Percentiles rank a stretch among this genome's conserved stretches.
These are phyloP conservation scores for Uloborus plumipes DNA, from an alignment of 2,888 invertebrate genomes.

Conservation along the genomic window DNA sequence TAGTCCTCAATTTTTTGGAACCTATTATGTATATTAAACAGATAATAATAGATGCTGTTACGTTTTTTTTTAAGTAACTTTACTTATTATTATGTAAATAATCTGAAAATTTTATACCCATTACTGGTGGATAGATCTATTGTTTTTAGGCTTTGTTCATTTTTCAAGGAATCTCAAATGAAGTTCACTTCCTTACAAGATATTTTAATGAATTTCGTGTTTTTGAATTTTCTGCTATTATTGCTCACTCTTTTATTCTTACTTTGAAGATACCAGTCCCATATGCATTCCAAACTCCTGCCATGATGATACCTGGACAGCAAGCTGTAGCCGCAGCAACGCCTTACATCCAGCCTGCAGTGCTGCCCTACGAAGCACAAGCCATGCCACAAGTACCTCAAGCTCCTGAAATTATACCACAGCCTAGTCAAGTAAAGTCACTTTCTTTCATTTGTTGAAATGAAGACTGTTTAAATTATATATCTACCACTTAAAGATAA, in stretches of 20 bases:
- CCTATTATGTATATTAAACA: no score
- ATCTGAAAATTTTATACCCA: no score
- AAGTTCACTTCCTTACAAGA: background rate
- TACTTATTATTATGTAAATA: no score
- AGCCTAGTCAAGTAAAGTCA: background rate
- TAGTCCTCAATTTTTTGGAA: no score
- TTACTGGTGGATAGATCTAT: no score
- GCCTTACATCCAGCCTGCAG: constrained; percentile 70
- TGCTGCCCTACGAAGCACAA: constrained; percentile 69
- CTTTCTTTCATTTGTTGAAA: background rate
- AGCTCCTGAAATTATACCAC: constrained; percentile 6
- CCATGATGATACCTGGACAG: constrained; percentile 24
- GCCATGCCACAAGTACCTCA: constrained; percentile 62
- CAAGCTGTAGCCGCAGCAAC: constrained; percentile 68
- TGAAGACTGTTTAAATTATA: no score
- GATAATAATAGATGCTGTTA: no score
- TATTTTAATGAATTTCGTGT: background rate
- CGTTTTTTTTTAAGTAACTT: no score
- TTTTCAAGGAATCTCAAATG: no score
- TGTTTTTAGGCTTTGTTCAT: no score
- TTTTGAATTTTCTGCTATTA: constrained; percentile 23
- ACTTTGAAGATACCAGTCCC: constrained; percentile 57
- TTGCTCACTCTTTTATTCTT: constrained; percentile 34
- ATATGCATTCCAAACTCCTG: constrained; percentile 62
- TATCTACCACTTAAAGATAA: no score